Percentiles rank a stretch among this genome's conserved stretches.
phyloP scores from a whole-genome alignment of 2,888 invertebrate genomes.

The Embidobia sp. region DNA sequence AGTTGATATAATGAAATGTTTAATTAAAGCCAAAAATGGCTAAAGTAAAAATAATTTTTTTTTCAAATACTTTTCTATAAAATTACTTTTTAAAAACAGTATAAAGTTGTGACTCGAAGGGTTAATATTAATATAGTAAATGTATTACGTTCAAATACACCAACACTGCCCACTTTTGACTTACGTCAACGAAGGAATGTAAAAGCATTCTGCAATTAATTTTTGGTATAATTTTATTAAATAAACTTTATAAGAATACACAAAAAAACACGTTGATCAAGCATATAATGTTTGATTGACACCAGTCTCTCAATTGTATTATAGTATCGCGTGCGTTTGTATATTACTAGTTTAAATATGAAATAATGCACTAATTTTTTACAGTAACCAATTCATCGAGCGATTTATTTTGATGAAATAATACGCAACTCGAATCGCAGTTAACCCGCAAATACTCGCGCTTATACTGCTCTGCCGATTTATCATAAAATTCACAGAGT shows the following conservation, averaged over 20 bases:
- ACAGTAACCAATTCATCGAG: conserved; percentile 1
- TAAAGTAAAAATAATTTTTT: no score
- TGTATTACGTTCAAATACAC: background rate
- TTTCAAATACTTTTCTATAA: no score
- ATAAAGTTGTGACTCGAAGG: no score
- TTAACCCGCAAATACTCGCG: no score
- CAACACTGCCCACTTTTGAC: conserved; percentile 39
- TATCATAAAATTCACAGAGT: no score
- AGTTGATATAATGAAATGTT: no score
- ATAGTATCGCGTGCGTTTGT: background rate
- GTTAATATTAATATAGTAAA: background rate
- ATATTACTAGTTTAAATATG: background rate
- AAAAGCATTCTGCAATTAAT: conserved; percentile 18
- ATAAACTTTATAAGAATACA: conserved; percentile 55
- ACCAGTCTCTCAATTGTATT: conserved; percentile 26
- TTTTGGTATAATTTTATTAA: conserved; percentile 46
- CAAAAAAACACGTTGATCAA: conserved; percentile 34
- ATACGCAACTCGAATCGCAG: background rate
- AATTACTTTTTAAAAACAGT: no score
- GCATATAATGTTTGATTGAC: conserved; percentile 29
- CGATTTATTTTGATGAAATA: conserved; percentile 6
- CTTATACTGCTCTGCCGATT: no score
- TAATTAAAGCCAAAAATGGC: no score
- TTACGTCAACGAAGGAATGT: conserved; percentile 2
- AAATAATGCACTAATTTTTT: background rate